These are phyloP conservation scores for Nineta flava DNA, from an alignment of 2,888 invertebrate species.

Conservation along the genomic window DNA sequence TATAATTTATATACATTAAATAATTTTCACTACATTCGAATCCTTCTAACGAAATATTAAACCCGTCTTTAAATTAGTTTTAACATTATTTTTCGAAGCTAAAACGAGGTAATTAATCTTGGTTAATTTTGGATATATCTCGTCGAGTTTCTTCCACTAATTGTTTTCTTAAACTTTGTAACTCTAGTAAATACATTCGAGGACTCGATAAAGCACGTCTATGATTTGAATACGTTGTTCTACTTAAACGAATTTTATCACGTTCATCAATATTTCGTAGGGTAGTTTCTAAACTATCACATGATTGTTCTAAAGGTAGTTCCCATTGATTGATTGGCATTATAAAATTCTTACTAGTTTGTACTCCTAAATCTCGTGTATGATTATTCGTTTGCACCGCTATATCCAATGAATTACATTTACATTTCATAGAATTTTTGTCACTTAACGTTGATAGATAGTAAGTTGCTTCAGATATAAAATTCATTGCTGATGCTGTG, in stretches of 20 bases:
- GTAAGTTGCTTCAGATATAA: not conserved
- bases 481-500: not conserved
- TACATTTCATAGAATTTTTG: not conserved
- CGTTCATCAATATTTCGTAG: slow-evolving; percentile 10
- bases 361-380: not conserved
- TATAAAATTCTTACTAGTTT: not conserved
- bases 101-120: too few species aligned
- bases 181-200: slow-evolving; percentile 38
- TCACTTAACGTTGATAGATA: not conserved
- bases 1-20: too few species aligned
- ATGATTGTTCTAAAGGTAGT: slow-evolving; percentile 22
- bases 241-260: too few species aligned
- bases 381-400: too few species aligned
- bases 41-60: too few species aligned
- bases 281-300: slow-evolving; percentile 23
- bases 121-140: slow-evolving; percentile 13
- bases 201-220: slow-evolving; percentile 23
- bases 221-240: not conserved
- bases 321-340: slow-evolving; percentile 22
- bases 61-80: too few species aligned
- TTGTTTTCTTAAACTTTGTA: slow-evolving; percentile 37
- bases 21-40: too few species aligned
- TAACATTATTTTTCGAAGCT: too few species aligned
- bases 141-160: slow-evolving; percentile 35
- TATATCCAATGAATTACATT: too few species aligned